Base-by-base conservation (phyloP, 2,797 vertebrate genomes). In the Enteromius radiatus region DNA sequence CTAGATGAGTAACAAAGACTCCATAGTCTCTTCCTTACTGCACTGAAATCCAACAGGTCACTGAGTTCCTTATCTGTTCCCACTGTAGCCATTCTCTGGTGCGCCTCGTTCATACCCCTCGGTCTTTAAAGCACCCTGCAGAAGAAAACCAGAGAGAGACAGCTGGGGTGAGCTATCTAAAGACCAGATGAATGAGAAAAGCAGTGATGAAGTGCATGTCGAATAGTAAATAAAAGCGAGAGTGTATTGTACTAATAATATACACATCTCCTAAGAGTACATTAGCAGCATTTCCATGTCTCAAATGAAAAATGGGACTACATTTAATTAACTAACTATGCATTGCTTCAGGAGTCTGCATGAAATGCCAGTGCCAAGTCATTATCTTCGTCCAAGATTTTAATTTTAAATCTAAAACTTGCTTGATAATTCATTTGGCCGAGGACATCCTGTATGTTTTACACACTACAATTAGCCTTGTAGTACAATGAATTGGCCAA, bases 1-100 rank as follows among this genome's bases (percentile, higher is more conserved):
- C 64, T 23, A 28, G 64, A 79, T 69, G 45, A 26, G 36, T 69
- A 23, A 89, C 88, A 71, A 75, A 91, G 28, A 79, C 52, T 76
- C 65, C 84, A 89, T 63, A 64, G 90, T 89, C 90, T 84, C 86
- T 86, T 90, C 83, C 98, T 99, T 95, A 99, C 98, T 97, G 97
- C 97, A 91, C 98, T 99, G 96, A 99, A 99, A 96, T 99, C 98
- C 94, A 99, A 95, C 89, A 99, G 97, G 93, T 99, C 98, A 92
- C 93, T 99, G 93, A 99, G 96, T 95, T 99, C 98, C 95, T 99
- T 99, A 96, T 99, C 98, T 71, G 97, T 98, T 95, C 97, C 98
- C 93, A 99, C 97, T 85, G 97, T 96, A 91, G 97, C 97, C 98
- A 99, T 98, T 95, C 97, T 98, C 95, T 97, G 94, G 89, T 94